Evolutionary conservation across 2,113 vertebrate genomes (phyloP), one percentile per base, ranked within the genome.

Genomic region (Ammodytes marinus): DNA sequence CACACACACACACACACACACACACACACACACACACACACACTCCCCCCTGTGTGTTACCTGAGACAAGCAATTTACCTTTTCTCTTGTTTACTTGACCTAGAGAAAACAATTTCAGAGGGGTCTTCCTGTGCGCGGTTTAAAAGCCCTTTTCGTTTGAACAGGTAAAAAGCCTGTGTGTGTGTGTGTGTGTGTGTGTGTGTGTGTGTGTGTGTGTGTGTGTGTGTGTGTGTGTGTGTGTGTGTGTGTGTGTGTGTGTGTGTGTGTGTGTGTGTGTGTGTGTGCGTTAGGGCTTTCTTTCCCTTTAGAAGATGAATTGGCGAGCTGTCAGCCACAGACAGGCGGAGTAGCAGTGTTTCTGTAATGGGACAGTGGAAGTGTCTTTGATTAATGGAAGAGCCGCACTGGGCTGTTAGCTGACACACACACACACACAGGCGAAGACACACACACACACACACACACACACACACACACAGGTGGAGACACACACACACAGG

Each of bases 361-460:
- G 97, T 98, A 97, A 96, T 95, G 95, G 97, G 96, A 97, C 96
- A 97, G 93, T 96, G 95, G 96, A 97, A 97, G 95, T 96, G 96
- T 96, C 97, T 97, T 96, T 98, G 97, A 99, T 97, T 96, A 97
- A 98, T 98, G 96, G 93, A 96, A 95, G 94, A 92, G 89, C 93
- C 94, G 96, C 58, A 88, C 91, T 70, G 47, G 92, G 95, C 96
- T 95, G 96, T 94, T 96, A 93, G 91, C 85, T 93, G 93, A 93
- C 85, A 95, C 88, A 94, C 89, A 27, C 27, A 27, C 27, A 27
- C 27, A 27, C 27, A 27, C 27, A 27, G 27, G 27, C 27, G 27
- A 27, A 27, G 27, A 27, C 27, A 27, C 27, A 27, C 27, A 27
- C 27, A 27, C 27, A 27, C 27, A 27, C 27, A 27, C 27, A 27